These are phyloP conservation scores for Phodopus roborovskii DNA, from an alignment of 2,113 vertebrate species.

Conservation along the genomic window DNA sequence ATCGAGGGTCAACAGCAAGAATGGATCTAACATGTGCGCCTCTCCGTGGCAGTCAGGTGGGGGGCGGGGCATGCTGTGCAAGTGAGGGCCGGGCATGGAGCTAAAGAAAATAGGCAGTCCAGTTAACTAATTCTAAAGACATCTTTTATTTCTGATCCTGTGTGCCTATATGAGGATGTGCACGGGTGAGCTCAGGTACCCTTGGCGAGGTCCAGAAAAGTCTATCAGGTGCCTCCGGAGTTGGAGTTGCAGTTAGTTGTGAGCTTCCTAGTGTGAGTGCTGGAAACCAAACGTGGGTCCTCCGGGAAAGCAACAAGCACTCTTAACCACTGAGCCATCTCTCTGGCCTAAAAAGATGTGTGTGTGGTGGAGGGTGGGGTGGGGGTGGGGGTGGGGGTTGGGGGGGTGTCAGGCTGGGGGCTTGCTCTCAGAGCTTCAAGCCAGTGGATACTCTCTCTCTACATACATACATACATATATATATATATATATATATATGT, in stretches of 20 bases:
- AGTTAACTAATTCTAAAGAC: neutral
- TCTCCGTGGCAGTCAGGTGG: neutral
- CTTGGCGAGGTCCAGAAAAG: neutral
- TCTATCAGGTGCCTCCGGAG: neutral
- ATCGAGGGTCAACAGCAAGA: neutral
- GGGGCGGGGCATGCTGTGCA: neutral
- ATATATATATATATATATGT: too few species aligned
- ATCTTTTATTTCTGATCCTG: neutral
- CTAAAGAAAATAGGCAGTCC: neutral
- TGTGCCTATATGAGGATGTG: neutral
- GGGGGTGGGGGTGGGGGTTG: too few species aligned
- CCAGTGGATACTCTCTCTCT: neutral
- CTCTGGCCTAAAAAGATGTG: neutral
- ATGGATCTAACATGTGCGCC: neutral
- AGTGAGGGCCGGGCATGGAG: neutral
- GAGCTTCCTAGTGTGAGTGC: too few species aligned
- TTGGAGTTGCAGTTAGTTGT: neutral
- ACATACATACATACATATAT: too few species aligned
- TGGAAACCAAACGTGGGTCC: neutral
- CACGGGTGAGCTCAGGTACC: too few species aligned
- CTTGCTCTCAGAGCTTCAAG: neutral
- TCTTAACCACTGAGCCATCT: neutral
- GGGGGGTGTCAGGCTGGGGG: too few species aligned
- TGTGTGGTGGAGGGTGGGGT: too few species aligned
- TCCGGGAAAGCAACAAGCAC: neutral